Percentiles rank a stretch among this genome's conserved stretches.
Conservation (phyloP, 2,797 vertebrate genomes). For the Masticophis lateralis region DNA sequence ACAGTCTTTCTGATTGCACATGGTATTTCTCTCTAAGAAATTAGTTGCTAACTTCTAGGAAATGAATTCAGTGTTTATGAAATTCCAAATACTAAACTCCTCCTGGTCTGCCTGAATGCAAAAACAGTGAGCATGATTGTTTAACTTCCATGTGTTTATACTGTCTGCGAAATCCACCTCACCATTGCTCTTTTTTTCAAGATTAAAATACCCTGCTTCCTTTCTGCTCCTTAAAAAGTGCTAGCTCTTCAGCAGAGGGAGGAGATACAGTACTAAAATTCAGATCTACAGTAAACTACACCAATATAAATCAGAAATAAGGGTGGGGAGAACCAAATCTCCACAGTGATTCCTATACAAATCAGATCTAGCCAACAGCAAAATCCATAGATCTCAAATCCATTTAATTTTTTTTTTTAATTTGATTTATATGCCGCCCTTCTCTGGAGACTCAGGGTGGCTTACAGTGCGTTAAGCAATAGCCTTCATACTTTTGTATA, state of each 20-base stretch:
- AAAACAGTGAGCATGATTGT: background rate
- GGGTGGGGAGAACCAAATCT: background rate
- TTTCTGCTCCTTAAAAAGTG: background rate
- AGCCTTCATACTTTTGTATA: too few species aligned
- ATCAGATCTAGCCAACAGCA: background rate
- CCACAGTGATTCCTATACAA: background rate
- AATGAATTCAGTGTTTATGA: background rate
- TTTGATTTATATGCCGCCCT: too few species aligned
- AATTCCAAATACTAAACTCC: background rate
- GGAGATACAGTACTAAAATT: background rate
- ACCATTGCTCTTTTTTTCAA: background rate
- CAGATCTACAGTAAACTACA: background rate
- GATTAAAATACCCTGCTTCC: background rate
- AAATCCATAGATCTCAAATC: background rate
- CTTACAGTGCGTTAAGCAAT: too few species aligned
- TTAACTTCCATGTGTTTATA: background rate
- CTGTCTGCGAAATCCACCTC: background rate
- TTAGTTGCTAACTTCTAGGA: background rate
- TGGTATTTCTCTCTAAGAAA: conserved; percentile 14
- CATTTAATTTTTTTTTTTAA: too few species aligned
- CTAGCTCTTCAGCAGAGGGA: background rate
- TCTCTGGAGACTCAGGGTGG: too few species aligned
- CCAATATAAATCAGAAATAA: background rate
- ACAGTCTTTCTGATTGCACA: conserved; percentile 3
- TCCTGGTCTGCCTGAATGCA: background rate